Conservation (phyloP, 2,888 invertebrate species). For the Morinoia aosen region DNA sequence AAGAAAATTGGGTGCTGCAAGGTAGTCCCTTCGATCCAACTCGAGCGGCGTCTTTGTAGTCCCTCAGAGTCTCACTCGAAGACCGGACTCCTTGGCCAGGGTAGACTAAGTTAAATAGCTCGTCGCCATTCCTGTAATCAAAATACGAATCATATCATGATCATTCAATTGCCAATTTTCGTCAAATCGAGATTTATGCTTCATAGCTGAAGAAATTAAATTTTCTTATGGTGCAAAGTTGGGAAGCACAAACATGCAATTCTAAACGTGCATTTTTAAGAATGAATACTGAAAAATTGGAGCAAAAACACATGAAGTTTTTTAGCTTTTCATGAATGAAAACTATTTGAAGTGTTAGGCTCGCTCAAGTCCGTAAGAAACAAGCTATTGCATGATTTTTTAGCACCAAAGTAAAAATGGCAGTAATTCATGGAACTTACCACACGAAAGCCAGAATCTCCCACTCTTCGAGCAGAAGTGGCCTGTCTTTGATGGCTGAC, state of each 20-base stretch:
- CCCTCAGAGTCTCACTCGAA: conserved; percentile 9
- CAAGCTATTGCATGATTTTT: not conserved
- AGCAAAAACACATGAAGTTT: too few relatives aligned
- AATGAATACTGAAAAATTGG: too few relatives aligned
- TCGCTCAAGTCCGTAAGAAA: not conserved
- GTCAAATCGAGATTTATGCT: not conserved
- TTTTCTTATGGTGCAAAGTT: too few relatives aligned
- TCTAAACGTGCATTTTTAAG: too few relatives aligned
- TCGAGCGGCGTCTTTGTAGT: conserved; percentile 12
- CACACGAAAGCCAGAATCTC: conserved; percentile 23
- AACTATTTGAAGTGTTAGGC: too few relatives aligned
- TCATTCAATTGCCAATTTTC: not conserved
- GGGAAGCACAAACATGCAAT: too few relatives aligned
- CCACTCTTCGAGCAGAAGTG: conserved; percentile 5
- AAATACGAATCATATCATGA: not conserved
- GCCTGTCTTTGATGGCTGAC: not conserved
- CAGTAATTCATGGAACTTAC: not conserved
- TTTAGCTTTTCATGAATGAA: too few relatives aligned
- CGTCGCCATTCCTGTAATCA: conserved; percentile 20
- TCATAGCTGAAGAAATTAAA: not conserved
- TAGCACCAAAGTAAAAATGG: not conserved
- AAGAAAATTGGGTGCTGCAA: conserved; percentile 11
- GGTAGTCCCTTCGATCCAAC: not conserved
- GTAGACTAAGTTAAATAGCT: not conserved
- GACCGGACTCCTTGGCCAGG: conserved; percentile 6